A percentile compares a stretch with the other conserved stretches of the same genome.
These are phyloP conservation scores for Hemithea aestivaria DNA, from an alignment of 2,888 invertebrate species.

Conservation along the genomic window DNA sequence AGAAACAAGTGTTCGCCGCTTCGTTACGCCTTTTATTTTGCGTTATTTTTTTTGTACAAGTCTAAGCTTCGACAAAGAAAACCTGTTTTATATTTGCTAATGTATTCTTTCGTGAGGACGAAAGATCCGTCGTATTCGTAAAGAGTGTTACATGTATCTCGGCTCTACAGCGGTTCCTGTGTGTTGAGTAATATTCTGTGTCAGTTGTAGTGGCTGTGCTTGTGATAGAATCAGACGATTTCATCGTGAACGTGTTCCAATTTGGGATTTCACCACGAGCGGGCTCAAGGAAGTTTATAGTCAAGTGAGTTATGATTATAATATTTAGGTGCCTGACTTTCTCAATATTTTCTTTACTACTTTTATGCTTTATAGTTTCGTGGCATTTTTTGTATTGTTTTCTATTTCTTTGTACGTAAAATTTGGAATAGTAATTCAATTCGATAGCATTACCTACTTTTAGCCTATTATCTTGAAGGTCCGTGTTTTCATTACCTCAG, in stretches of 20 bases:
- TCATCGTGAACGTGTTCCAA: constrained; percentile 72
- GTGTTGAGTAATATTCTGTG: constrained; percentile 75
- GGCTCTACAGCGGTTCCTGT: constrained; percentile 62
- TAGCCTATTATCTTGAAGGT: too few relatives aligned
- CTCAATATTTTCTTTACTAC: too few relatives aligned
- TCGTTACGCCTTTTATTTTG: constrained; percentile 56
- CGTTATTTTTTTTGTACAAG: constrained; percentile 58
- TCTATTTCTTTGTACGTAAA: too few relatives aligned
- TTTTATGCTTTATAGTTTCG: too few relatives aligned
- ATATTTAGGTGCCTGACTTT: constrained; percentile 1
- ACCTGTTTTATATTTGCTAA: constrained; percentile 54
- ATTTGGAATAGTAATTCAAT: too few relatives aligned
- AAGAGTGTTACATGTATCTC: constrained; percentile 46
- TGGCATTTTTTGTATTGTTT: too few relatives aligned
- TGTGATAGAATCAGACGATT: constrained; percentile 72
- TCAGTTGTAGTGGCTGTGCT: constrained; percentile 73
- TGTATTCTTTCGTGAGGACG: constrained; percentile 43
- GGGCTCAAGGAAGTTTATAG: constrained; percentile 77
- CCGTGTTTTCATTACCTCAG: too few relatives aligned
- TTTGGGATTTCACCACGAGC: constrained; percentile 78
- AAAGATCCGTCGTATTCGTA: constrained; percentile 40
- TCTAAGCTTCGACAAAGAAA: constrained; percentile 53
- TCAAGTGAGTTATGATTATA: constrained; percentile 59
- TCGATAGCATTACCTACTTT: too few relatives aligned
- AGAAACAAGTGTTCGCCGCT: constrained; percentile 60